Evolutionary conservation across 2,113 vertebrate species (phyloP).

Genomic region (Saiga tatarica): DNA sequence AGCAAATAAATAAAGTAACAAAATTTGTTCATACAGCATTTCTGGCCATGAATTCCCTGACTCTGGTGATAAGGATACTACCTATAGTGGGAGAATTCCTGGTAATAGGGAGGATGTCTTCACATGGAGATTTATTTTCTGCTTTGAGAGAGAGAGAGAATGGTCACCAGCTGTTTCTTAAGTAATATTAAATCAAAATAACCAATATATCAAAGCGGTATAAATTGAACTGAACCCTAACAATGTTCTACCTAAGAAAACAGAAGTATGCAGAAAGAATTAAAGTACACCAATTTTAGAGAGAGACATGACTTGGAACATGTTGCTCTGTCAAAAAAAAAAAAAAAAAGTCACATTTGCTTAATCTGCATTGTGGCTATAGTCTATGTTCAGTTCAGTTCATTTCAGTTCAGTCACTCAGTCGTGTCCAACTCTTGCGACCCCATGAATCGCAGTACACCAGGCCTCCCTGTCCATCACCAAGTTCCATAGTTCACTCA

Average conservation of each 20-base stretch:
- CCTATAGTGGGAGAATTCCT: background rate
- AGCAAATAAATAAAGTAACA: background rate
- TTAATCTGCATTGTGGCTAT: background rate
- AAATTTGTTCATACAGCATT: background rate
- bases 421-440: no score
- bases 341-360: background rate
- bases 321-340: background rate
- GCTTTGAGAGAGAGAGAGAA: background rate
- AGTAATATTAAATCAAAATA: background rate
- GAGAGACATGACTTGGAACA: background rate
- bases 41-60: background rate
- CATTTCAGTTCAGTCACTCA: no score
- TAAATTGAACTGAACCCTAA: background rate
- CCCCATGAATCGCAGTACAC: accelerated
- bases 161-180: background rate
- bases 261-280: background rate
- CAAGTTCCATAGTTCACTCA: no score
- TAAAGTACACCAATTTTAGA: background rate
- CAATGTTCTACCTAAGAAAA: background rate
- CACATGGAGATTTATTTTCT: background rate
- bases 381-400: background rate
- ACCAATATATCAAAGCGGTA: background rate
- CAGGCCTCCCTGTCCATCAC: no score
- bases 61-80: background rate
- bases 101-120: background rate